These are phyloP conservation scores for Ophion ventricosus DNA, from an alignment of 2,888 invertebrate species.

Conservation along the genomic window DNA sequence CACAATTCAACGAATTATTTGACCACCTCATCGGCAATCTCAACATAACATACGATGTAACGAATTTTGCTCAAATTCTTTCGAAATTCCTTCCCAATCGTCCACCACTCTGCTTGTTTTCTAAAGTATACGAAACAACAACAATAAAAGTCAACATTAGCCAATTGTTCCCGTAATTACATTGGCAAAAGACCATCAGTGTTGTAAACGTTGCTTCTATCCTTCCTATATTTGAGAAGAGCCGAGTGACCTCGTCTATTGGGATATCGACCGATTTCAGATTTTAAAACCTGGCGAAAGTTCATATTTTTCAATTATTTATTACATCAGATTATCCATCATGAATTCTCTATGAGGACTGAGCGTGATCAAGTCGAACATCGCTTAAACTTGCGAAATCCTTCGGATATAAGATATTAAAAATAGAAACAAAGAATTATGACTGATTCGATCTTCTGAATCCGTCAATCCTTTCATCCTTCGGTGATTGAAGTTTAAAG, in stretches of 20 bases:
- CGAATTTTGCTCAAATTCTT: constrained; percentile 90
- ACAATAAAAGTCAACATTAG: background rate
- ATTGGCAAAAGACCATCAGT: constrained; percentile 93
- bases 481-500: background rate
- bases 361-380: too few relatives aligned
- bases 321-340: too few relatives aligned
- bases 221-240: constrained; percentile 90
- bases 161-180: constrained; percentile 84
- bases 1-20: constrained; percentile 87
- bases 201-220: constrained; percentile 90
- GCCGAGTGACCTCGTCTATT: constrained; percentile 92
- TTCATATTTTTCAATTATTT: constrained; percentile 81
- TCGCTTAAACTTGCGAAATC: too few relatives aligned
- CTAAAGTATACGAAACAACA: constrained; percentile 83
- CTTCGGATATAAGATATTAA: too few relatives aligned
- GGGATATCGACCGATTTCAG: constrained; percentile 88
- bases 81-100: constrained; percentile 91
- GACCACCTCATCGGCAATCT: constrained; percentile 87
- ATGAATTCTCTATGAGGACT: too few relatives aligned
- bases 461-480: too few relatives aligned
- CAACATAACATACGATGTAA: constrained; percentile 88
- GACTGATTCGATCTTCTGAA: too few relatives aligned
- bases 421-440: background rate
- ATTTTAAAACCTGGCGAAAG: constrained; percentile 90
- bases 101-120: constrained; percentile 93